Evolutionary conservation across 2,888 invertebrate species (phyloP), one percentile per base, ranked within the genome.

Genomic region (Deilephila porcellus): DNA sequence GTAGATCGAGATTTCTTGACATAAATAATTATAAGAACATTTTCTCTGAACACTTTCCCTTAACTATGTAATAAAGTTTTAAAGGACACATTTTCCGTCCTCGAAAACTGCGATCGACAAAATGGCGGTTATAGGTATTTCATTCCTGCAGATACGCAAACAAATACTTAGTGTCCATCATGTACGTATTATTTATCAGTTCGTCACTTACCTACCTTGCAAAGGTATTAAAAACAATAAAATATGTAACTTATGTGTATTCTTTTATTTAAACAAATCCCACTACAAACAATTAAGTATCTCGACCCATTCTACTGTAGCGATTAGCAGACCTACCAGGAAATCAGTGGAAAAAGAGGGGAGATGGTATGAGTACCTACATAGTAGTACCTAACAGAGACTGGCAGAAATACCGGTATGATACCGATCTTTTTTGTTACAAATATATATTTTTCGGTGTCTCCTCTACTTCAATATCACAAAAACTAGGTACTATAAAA

Each of bases 141-240:
- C 84, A 78, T 77, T 77, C 76, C 74, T 78, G 77, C 78, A 79
- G 73, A 64, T 70, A 70, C 56, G 59, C 64, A 73, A 34, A 71
- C 82, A 84, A 85, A 81, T 85, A 88, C 87, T 87, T 91, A 91
- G 91, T 89, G 86, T 88, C 89, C 88, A 85, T 90, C 90, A 89
- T 88, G 87, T 90, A 77, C 75, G 76, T 81, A 90, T 89, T 87
- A 85, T 91, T 90, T 89, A 88, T 84, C 86, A 81, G 90, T 90
- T 91, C 87, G 83, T 82, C 84, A 88, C 84, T 86, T 86, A 85
- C 83, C 82, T 89, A 91, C 93, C 92, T 93, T 93, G 84, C 91
- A 92, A 93, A 93, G 93, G 93, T 94, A 90, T 91, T 89, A 84
- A 88, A 67, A 90, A 89, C 88, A 92, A 92, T 90, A 92, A 92